phyloP scores from a whole-genome alignment of 2,113 vertebrate genomes.

The Gila orcuttii region DNA sequence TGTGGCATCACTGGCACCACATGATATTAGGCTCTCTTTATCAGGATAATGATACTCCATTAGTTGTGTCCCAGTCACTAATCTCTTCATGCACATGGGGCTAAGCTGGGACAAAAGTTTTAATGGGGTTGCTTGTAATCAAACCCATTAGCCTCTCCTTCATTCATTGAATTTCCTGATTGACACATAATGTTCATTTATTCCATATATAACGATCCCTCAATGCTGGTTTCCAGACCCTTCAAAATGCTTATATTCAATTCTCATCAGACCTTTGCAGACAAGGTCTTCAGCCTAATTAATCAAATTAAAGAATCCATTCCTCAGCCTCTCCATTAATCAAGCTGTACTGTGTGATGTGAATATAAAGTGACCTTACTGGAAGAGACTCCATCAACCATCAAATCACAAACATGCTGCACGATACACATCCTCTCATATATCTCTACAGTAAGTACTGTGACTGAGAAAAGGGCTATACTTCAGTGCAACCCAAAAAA shows the following conservation, averaged over 20 bases:
- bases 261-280: slow-evolving; percentile 49
- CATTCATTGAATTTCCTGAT: slow-evolving; percentile 28
- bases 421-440: not conserved
- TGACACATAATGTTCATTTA: slow-evolving; percentile 34
- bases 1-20: not conserved
- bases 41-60: slow-evolving; percentile 6
- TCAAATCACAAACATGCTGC: not conserved
- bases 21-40: not conserved
- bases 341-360: slow-evolving; percentile 27
- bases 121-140: slow-evolving; percentile 37
- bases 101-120: slow-evolving; percentile 15
- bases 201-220: slow-evolving; percentile 17
- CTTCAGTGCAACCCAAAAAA: not conserved
- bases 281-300: slow-evolving; percentile 52
- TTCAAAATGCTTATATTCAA: slow-evolving; percentile 41
- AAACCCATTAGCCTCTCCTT: slow-evolving; percentile 36
- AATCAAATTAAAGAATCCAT: slow-evolving; percentile 50
- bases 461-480: not conserved
- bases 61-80: slow-evolving; percentile 3
- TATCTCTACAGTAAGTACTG: not conserved
- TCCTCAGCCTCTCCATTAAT: slow-evolving; percentile 48
- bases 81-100: slow-evolving; percentile 7
- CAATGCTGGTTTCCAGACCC: slow-evolving; percentile 16
- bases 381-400: slow-evolving; percentile 1
- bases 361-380: slow-evolving; percentile 26